phyloP scores from a whole-genome alignment of 2,113 vertebrate species.

The Platysteira castanea region DNA sequence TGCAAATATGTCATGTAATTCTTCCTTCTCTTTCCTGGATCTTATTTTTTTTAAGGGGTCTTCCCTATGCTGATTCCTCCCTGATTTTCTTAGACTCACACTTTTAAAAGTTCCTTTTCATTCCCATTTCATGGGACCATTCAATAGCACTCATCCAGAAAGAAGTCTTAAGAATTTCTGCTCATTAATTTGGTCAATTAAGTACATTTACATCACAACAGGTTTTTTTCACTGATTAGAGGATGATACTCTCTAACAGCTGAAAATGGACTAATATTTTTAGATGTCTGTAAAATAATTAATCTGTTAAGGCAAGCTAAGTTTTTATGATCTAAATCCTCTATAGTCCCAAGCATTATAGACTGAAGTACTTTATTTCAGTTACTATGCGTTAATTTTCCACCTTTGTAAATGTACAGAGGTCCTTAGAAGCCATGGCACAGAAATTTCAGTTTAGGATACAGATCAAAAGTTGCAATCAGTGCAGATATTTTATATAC shows the following conservation, averaged over 20 bases:
- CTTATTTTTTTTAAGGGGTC: neutral
- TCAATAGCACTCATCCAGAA: neutral
- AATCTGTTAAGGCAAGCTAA: neutral
- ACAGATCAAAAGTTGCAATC: neutral
- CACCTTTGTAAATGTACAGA: neutral
- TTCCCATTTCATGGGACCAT: neutral
- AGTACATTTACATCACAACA: neutral
- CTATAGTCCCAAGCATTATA: neutral
- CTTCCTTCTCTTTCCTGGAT: neutral
- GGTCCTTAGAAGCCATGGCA: neutral
- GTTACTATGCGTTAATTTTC: neutral
- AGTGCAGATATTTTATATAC: neutral
- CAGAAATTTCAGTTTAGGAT: neutral
- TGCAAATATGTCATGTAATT: neutral
- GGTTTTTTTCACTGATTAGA: neutral
- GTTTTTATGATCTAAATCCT: neutral
- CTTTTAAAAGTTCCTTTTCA: neutral
- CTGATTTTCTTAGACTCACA: neutral
- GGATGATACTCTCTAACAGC: neutral
- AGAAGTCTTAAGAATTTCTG: neutral
- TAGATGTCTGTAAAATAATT: neutral
- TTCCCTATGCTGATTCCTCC: neutral
- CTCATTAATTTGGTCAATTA: neutral
- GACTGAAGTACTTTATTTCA: neutral
- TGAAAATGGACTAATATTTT: neutral